Evolutionary conservation across 2,113 vertebrate species (phyloP), one percentile per base, ranked within the genome.

Genomic region (Corydoras maculifer): DNA sequence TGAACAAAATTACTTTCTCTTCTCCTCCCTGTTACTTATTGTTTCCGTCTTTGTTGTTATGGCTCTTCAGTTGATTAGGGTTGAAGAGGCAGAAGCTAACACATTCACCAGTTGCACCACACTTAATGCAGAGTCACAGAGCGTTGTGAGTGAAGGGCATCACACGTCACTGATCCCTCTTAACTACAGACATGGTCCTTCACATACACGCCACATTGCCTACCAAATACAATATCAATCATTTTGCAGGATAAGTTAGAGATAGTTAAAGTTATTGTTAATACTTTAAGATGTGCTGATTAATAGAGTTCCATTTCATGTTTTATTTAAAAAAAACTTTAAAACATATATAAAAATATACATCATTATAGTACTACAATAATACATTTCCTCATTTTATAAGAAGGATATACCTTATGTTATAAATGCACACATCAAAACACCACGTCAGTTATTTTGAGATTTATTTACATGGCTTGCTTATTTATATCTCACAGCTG

Each of bases 61-160:
- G 49, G 2, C 13, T 55, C 25, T 68, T 54, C 9, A 62, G 58
- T 67, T 57, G 50, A 68, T 74, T 68, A 68, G 31, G 50, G 58
- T 68, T 74, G 51, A 82, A 81, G 77, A 74, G 82, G 79, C 70
- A 78, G 68, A 73, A 81, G 78, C 62, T 87, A 85, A 85, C 81
- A 83, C 84, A 82, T 86, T 83, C 71, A 75, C 77, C 82, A 87
- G 87, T 85, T 82, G 88, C 82, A 83, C 76, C 76, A 79, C 63
- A 82, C 86, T 87, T 90, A 57, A 88, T 89, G 86, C 84, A 82
- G 31, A 78, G 63, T 76, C 86, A 79, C 79, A 81, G 87, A 55
- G 73, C 70, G 86, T 78, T 82, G 75, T 75, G 79, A 82, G 78
- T 48, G 74, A 78, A 77, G 65, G 80, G 80, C 80, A 75, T 84